Evolutionary conservation across 2,888 invertebrate genomes (phyloP).

Genomic region (Ptychoptera contaminata): DNA sequence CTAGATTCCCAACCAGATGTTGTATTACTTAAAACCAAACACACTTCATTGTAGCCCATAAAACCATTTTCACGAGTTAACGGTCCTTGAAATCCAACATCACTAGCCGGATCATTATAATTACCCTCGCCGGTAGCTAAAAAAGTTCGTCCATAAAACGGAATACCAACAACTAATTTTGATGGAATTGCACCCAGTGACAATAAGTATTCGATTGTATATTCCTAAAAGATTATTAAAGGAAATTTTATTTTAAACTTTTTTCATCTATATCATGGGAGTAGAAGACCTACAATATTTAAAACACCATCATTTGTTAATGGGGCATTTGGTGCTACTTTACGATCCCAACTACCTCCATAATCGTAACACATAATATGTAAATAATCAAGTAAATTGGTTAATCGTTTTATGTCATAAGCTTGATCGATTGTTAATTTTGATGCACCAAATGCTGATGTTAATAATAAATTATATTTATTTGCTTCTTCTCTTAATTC

Average conservation of each 20-base stretch:
- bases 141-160: conserved; percentile 73
- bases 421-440: conserved; percentile 57
- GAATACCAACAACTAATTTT: conserved; percentile 68
- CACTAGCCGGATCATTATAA: conserved; percentile 32
- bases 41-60: conserved; percentile 79
- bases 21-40: conserved; percentile 38
- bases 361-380: conserved; percentile 86
- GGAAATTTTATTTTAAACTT: neutral
- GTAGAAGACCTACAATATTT: conserved; percentile 45
- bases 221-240: conserved; percentile 38
- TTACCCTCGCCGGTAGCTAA: conserved; percentile 25
- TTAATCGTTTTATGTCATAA: conserved; percentile 58
- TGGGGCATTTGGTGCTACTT: conserved; percentile 65
- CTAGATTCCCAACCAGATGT: conserved; percentile 46
- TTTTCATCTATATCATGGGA: neutral
- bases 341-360: conserved; percentile 67
- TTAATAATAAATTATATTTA: conserved; percentile 49
- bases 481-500: conserved; percentile 58
- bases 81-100: conserved; percentile 57
- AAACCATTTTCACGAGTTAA: conserved; percentile 67
- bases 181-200: conserved; percentile 54
- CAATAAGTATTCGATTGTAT: conserved; percentile 57
- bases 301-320: conserved; percentile 38
- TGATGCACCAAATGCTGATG: conserved; percentile 69
- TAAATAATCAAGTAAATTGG: conserved; percentile 50